phyloP scores from a whole-genome alignment of 37 sponge, comb jelly and placozoan species.

The Bolinopsis microptera region DNA sequence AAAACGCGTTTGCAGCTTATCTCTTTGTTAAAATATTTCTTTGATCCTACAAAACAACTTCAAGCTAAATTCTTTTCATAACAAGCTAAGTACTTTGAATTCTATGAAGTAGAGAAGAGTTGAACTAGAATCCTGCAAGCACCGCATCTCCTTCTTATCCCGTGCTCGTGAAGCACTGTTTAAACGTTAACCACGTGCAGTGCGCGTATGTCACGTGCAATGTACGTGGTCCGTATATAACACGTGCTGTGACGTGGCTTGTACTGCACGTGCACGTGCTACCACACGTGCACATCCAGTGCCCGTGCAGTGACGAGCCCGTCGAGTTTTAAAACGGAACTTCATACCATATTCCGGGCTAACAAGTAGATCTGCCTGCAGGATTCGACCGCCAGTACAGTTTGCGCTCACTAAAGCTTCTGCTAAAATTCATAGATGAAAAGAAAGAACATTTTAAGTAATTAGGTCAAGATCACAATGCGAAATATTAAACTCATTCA shows the following conservation, averaged over 20 bases:
- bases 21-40: no score
- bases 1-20: no score
- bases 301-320: not conserved
- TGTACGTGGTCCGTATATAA: not conserved
- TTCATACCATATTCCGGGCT: not conserved
- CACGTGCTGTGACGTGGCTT: not conserved
- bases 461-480: not conserved
- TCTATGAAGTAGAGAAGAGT: no score
- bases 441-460: not conserved
- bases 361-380: not conserved
- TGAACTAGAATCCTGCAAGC: not conserved
- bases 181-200: not conserved
- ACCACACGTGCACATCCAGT: not conserved
- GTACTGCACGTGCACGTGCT: not conserved
- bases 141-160: not conserved
- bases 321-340: not conserved
- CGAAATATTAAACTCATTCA: not conserved
- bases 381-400: not conserved
- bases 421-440: not conserved
- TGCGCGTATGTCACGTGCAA: not conserved
- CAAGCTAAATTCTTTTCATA: no score
- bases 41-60: no score
- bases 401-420: constrained; percentile 15
- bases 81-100: no score
- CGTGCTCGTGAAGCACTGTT: not conserved